A percentile compares a stretch with the other conserved stretches of the same genome.
These are phyloP conservation scores for Thaleichthys pacificus DNA, from an alignment of 2,797 vertebrate genomes.

Conservation along the genomic window DNA sequence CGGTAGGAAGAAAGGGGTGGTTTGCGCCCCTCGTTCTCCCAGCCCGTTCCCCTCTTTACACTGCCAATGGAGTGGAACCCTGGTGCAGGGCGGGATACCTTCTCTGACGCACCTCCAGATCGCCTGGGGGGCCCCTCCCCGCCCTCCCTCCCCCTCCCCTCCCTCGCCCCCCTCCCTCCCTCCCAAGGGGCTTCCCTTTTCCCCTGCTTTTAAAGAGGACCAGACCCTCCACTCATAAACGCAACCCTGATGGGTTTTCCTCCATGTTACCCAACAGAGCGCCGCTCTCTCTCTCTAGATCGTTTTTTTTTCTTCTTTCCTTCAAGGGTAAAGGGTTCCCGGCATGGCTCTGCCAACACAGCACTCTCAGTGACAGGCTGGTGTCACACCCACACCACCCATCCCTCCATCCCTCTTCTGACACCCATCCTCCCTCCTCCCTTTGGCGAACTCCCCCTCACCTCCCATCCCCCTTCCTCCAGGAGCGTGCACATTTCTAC, in stretches of 20 bases:
- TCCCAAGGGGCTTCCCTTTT: conserved; percentile 56
- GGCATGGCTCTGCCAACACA: neutral
- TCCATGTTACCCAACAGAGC: conserved; percentile 38
- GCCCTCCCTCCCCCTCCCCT: neutral
- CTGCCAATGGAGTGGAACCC: conserved; percentile 74
- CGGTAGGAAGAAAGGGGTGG: conserved; percentile 69
- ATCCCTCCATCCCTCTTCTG: neutral
- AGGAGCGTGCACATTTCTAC: conserved; percentile 36
- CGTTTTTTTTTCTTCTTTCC: neutral
- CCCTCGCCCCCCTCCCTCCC: conserved; percentile 35
- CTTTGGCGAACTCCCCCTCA: neutral
- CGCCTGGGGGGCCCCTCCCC: conserved; percentile 48
- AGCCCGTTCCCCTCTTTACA: conserved; percentile 39
- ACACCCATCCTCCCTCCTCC: conserved; percentile 31
- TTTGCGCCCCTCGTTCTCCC: conserved; percentile 59
- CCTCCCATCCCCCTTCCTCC: conserved; percentile 27
- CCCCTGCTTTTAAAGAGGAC: conserved; percentile 52
- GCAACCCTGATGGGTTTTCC: conserved; percentile 57
- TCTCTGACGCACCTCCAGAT: conserved; percentile 73
- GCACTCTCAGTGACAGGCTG: neutral
- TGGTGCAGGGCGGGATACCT: conserved; percentile 76
- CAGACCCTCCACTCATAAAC: conserved; percentile 60
- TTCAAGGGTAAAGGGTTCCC: neutral
- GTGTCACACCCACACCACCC: neutral
- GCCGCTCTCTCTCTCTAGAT: conserved; percentile 26